phyloP scores from a whole-genome alignment of 2,113 vertebrate species.

The Athene noctua region DNA sequence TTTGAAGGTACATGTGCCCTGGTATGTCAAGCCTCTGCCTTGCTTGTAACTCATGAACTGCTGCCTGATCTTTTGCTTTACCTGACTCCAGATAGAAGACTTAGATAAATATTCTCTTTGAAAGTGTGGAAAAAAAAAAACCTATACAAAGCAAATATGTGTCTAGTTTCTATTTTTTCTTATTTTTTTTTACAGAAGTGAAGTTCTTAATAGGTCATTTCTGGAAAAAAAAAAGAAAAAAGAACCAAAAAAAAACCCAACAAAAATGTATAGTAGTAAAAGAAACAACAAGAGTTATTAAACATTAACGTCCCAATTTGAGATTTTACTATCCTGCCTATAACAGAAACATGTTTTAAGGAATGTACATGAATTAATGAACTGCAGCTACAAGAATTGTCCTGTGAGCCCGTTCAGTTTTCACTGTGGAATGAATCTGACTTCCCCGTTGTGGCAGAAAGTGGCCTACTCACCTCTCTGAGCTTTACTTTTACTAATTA shows the following conservation, averaged over 20 bases:
- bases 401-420: not conserved
- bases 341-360: not conserved
- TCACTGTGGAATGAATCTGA: not conserved
- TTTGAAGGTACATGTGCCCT: not conserved
- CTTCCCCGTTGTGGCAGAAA: fast-evolving
- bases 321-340: not conserved
- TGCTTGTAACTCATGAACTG: not conserved
- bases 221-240: not conserved
- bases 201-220: not conserved
- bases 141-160: fast-evolving
- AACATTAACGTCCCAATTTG: not conserved
- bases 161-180: not conserved
- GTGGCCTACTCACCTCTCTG: not conserved
- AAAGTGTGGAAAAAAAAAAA: not conserved
- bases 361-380: not conserved
- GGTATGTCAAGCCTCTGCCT: not conserved
- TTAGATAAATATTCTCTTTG: not conserved
- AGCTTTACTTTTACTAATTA: not conserved
- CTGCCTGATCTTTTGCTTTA: not conserved
- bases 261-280: not conserved
- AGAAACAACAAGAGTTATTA: not conserved
- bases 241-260: fast-evolving
- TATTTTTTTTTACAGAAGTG: not conserved
- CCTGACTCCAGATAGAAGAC: not conserved
- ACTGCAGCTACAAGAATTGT: not conserved